phyloP scores from a whole-genome alignment of 2,113 vertebrate species.

The Vidua chalybeata region DNA sequence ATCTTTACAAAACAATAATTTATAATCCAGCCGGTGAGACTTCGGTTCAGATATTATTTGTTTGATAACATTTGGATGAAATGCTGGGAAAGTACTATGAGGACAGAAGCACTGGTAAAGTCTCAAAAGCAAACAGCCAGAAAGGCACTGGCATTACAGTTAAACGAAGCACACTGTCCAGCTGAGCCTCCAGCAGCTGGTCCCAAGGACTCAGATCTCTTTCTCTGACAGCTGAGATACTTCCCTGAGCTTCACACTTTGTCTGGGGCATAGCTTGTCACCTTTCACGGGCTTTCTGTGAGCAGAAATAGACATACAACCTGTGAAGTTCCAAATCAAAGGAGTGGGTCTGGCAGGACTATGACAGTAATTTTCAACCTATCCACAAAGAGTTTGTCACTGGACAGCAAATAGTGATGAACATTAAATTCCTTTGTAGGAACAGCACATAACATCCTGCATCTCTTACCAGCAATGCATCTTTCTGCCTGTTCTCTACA shows the following conservation, averaged over 20 bases:
- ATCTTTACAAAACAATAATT: not conserved
- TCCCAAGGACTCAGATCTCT: not conserved
- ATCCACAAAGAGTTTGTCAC: not conserved
- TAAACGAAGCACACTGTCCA: not conserved
- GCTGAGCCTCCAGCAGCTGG: not conserved
- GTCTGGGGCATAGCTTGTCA: not conserved
- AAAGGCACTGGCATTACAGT: not conserved
- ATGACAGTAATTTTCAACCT: not conserved
- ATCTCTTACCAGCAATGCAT: accelerated
- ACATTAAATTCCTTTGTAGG: not conserved
- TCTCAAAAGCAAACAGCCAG: not conserved
- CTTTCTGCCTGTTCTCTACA: not conserved
- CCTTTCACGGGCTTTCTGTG: not conserved
- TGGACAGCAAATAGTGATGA: not conserved
- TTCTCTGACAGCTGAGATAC: not conserved
- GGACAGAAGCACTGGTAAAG: not conserved
- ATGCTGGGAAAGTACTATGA: not conserved
- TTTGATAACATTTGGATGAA: not conserved
- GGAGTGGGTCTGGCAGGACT: not conserved
- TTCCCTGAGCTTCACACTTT: not conserved
- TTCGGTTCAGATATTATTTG: not conserved
- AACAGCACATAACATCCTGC: not conserved
- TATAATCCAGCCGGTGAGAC: not conserved
- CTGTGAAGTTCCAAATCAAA: not conserved
- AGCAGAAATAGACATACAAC: not conserved